phyloP scores from a whole-genome alignment of 2,888 invertebrate genomes.

The Agrotis puta region DNA sequence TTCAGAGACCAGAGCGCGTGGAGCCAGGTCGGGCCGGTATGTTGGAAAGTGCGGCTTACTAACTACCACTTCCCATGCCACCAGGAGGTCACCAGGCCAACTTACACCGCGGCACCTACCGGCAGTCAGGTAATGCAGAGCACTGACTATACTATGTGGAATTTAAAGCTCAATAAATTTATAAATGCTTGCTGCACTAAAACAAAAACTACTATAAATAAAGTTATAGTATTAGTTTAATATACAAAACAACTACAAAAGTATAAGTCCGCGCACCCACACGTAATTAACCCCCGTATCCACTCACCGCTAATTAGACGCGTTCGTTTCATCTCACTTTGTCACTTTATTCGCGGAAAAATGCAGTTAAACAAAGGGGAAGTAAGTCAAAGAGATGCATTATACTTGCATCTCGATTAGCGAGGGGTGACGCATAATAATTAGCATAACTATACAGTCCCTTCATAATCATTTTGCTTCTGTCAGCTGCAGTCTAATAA shows the following conservation, averaged over 20 bases:
- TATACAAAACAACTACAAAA: not conserved
- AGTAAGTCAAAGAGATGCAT: conserved; percentile 79
- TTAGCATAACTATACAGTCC: conserved; percentile 57
- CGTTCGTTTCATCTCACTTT: conserved; percentile 82
- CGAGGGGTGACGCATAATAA: conserved; percentile 61
- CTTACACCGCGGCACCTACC: no score
- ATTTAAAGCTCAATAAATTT: no score
- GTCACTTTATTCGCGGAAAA: conserved; percentile 85
- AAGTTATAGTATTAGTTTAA: not conserved
- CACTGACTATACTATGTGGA: no score
- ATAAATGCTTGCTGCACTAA: not conserved
- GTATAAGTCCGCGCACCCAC: conserved; percentile 25
- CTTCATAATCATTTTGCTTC: not conserved
- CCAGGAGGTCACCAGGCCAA: no score
- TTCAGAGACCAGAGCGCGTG: no score
- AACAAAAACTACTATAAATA: not conserved
- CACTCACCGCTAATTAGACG: conserved; percentile 81
- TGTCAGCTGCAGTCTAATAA: not conserved
- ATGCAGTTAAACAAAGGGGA: conserved; percentile 81
- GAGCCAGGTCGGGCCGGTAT: no score
- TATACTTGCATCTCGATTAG: conserved; percentile 67
- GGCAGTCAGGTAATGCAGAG: no score
- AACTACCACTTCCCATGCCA: no score
- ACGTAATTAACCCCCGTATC: conserved; percentile 65
- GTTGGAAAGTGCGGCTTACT: no score